phyloP scores from a whole-genome alignment of 2,113 vertebrate genomes.

The Sorex araneus region DNA sequence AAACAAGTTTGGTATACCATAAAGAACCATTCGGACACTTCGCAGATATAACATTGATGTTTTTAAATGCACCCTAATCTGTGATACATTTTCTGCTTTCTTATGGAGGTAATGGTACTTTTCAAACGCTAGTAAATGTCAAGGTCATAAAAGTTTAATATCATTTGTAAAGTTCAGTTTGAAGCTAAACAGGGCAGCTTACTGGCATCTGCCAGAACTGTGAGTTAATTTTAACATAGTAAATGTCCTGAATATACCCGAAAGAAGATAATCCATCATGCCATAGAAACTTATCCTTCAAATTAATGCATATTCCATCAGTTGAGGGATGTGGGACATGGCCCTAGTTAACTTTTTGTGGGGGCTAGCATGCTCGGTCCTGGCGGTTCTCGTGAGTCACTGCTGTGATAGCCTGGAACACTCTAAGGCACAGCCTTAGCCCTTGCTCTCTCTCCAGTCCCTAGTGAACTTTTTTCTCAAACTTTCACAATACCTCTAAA shows the following conservation, averaged over 20 bases:
- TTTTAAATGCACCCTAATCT: conserved; percentile 55
- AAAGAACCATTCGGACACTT: conserved; percentile 69
- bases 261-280: conserved; percentile 67
- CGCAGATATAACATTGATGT: neutral
- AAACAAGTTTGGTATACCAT: neutral
- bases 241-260: conserved; percentile 66
- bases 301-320: conserved; percentile 72
- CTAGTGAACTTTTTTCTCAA: conserved; percentile 47
- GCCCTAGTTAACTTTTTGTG: neutral
- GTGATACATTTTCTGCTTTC: conserved; percentile 68
- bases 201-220: conserved; percentile 66
- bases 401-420: too few relatives aligned
- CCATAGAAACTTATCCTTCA: conserved; percentile 60
- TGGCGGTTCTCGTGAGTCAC: too few relatives aligned
- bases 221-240: conserved; percentile 81
- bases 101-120: conserved; percentile 69
- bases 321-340: conserved; percentile 14
- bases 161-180: conserved; percentile 82
- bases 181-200: conserved; percentile 67
- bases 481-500: conserved; percentile 52
- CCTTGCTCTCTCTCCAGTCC: neutral
- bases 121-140: conserved; percentile 83
- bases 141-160: conserved; percentile 79
- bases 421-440: too few relatives aligned
- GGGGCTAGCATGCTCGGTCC: too few relatives aligned